A percentile compares a stretch with the other conserved stretches of the same genome.
phyloP scores from a whole-genome alignment of 2,113 vertebrate genomes.

The Malaclemys terrapin region DNA sequence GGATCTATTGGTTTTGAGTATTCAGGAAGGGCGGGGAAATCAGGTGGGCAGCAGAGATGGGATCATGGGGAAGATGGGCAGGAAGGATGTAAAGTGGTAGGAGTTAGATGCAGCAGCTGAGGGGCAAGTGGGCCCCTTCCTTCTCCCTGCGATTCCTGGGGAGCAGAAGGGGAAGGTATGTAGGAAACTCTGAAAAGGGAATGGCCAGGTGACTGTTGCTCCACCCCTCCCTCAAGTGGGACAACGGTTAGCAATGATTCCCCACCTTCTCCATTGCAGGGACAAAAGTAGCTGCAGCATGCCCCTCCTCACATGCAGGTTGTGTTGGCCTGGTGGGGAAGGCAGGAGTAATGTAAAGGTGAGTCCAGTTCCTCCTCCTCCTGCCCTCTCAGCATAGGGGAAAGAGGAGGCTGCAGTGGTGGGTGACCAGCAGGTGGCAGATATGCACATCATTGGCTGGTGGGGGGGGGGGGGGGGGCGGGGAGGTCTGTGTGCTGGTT shows the following conservation, averaged over 20 bases:
- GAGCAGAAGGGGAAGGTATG: not conserved
- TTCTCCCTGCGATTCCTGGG: not conserved
- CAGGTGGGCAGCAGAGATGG: not conserved
- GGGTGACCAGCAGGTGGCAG: not conserved
- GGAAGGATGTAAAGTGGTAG: not conserved
- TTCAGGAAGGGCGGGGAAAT: rapidly evolving
- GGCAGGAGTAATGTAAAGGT: not conserved
- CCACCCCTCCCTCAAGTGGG: not conserved
- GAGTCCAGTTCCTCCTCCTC: not conserved
- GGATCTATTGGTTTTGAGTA: not conserved
- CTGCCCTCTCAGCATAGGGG: not conserved
- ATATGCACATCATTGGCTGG: not conserved
- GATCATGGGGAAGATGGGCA: rapidly evolving
- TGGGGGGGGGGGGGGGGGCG: too few species aligned
- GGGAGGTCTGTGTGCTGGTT: not conserved
- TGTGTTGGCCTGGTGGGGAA: not conserved
- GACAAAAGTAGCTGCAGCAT: not conserved
- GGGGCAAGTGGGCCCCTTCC: not conserved
- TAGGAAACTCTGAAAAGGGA: not conserved
- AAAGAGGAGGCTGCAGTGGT: not conserved
- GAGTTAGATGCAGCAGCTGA: not conserved
- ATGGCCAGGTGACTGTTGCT: not conserved
- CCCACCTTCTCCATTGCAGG: not conserved
- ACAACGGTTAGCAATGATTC: not conserved
- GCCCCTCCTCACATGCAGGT: not conserved